A percentile compares a stretch with the other conserved stretches of the same genome.
Evolutionary conservation across 2,797 vertebrate species (phyloP).

Genomic region (Hoplostethus atlanticus): DNA sequence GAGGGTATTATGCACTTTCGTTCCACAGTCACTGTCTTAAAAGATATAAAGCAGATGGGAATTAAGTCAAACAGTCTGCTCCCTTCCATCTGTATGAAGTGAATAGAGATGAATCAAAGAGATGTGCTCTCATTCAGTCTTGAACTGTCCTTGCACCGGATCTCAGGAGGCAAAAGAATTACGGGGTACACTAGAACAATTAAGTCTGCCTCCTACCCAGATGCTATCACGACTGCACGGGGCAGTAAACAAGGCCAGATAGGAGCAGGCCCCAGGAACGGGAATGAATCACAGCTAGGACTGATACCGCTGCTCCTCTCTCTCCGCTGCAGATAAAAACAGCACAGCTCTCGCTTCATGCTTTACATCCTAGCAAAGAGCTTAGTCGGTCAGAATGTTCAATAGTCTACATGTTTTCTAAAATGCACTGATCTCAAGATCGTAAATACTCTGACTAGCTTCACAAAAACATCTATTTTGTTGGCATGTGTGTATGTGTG

Average conservation of each 20-base stretch:
- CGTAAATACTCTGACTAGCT: conserved; percentile 15
- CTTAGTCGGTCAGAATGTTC: conserved; percentile 29
- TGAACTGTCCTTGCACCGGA: conserved; percentile 62
- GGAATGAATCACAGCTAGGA: conserved; percentile 68
- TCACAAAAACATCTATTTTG: not conserved
- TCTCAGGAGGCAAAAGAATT: conserved; percentile 61
- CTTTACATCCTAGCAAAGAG: conserved; percentile 27
- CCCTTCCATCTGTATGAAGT: conserved; percentile 40
- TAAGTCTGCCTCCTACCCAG: conserved; percentile 72
- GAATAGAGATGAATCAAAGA: conserved; percentile 65
- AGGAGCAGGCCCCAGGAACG: conserved; percentile 60
- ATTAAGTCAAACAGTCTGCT: conserved; percentile 48
- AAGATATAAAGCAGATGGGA: conserved; percentile 50
- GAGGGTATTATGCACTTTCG: not conserved
- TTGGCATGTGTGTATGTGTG: not conserved
- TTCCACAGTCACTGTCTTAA: conserved; percentile 26
- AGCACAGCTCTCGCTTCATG: conserved; percentile 31
- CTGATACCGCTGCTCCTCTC: conserved; percentile 45
- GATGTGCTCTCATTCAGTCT: conserved; percentile 52
- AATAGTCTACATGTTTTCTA: conserved; percentile 23
- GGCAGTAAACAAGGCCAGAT: conserved; percentile 73
- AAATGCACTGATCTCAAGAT: conserved; percentile 41
- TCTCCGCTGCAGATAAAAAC: conserved; percentile 34
- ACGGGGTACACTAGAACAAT: conserved; percentile 66
- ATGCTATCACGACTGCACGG: conserved; percentile 68